These are phyloP conservation scores for Elanoides forficatus DNA, from an alignment of 2,113 vertebrate species.

Conservation along the genomic window DNA sequence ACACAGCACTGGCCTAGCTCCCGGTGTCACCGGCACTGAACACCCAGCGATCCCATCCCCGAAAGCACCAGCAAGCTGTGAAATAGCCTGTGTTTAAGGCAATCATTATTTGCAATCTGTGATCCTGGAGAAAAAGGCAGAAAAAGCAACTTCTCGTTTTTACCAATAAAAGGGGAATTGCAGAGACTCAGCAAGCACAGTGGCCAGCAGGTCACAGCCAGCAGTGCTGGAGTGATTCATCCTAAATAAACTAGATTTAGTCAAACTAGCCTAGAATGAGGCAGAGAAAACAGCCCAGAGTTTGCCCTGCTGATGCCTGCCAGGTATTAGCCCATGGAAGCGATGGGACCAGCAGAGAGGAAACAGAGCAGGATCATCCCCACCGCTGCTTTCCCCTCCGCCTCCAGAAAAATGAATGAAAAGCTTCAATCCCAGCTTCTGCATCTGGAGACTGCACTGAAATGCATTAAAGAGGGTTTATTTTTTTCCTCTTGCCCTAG, in stretches of 20 bases:
- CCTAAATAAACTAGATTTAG: not conserved
- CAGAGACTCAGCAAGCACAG: not conserved
- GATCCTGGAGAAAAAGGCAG: not conserved
- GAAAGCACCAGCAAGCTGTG: not conserved
- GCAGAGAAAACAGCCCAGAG: not conserved
- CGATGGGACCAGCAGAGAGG: fast-evolving
- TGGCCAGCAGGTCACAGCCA: constrained; percentile 31
- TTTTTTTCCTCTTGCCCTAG: not conserved
- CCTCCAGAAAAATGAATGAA: not conserved
- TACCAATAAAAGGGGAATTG: not conserved
- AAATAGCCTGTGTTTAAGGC: constrained; percentile 7
- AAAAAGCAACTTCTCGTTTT: constrained; percentile 5
- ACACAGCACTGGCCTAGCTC: not conserved
- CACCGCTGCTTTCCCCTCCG: not conserved
- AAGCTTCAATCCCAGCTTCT: not conserved
- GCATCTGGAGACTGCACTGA: not conserved
- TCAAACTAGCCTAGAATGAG: not conserved
- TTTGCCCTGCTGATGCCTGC: not conserved
- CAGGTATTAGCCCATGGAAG: not conserved
- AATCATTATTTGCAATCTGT: not conserved
- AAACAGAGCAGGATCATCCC: not conserved
- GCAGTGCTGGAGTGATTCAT: not conserved
- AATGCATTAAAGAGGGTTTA: not conserved
- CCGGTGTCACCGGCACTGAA: not conserved
- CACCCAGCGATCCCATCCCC: not conserved